Evolutionary conservation across 2,888 invertebrate species (phyloP).

Genomic region (Villa cingulata): DNA sequence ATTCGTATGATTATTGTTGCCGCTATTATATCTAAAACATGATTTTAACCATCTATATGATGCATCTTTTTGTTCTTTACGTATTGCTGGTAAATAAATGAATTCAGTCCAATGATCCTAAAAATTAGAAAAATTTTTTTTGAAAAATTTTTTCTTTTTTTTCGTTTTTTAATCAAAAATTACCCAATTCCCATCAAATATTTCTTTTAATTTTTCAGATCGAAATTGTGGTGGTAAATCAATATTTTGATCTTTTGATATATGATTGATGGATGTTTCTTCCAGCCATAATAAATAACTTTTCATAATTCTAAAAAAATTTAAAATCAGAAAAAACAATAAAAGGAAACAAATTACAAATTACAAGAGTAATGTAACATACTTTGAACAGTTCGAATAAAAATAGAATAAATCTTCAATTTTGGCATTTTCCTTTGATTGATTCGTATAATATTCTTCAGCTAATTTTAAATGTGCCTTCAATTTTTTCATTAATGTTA

Average conservation of each 20-base stretch:
- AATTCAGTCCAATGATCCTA: conserved; percentile 54
- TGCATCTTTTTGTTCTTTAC: conserved; percentile 39
- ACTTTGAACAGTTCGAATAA: conserved; percentile 27
- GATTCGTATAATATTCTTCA: conserved; percentile 41
- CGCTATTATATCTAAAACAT: conserved; percentile 36
- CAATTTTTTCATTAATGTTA: conserved; percentile 53
- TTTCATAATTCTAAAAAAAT: conserved; percentile 40
- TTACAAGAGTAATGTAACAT: no score
- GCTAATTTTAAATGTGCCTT: conserved; percentile 54
- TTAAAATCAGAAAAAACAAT: no score
- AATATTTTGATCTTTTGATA: conserved; percentile 23
- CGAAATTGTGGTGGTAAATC: conserved; percentile 62
- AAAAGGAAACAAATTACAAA: no score
- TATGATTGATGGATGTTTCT: conserved; percentile 57
- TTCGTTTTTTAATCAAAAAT: conserved; percentile 10
- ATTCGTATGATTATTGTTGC: conserved; percentile 19
- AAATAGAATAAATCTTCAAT: conserved; percentile 27
- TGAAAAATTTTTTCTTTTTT: neutral
- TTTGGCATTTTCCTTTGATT: conserved; percentile 35
- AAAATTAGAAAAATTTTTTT: conserved; percentile 10
- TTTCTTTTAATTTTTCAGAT: conserved; percentile 45
- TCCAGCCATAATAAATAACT: conserved; percentile 64
- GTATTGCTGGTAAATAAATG: conserved; percentile 44
- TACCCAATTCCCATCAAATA: conserved; percentile 48
- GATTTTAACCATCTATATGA: conserved; percentile 43